phyloP scores from a whole-genome alignment of 2,888 invertebrate genomes.

The Vanessa cardui region DNA sequence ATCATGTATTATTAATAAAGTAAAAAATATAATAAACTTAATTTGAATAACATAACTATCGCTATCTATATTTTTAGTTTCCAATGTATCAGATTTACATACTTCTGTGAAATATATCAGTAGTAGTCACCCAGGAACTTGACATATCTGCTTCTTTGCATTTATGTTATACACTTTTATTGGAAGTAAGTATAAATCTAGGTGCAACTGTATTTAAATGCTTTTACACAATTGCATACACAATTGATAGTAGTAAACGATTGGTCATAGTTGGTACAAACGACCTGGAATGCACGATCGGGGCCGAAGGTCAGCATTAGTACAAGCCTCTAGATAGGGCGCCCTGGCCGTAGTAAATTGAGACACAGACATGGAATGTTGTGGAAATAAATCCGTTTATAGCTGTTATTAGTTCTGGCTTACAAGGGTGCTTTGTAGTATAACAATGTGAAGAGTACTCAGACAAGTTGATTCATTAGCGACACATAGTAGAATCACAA shows the following conservation, averaged over 20 bases:
- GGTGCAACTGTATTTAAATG: constrained; percentile 17
- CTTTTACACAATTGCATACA: constrained; percentile 47
- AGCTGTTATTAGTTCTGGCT: constrained; percentile 40
- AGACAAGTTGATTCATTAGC: not conserved
- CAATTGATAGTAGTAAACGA: constrained; percentile 67
- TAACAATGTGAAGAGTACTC: not conserved
- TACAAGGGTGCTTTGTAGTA: constrained; percentile 32
- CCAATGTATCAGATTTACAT: not conserved
- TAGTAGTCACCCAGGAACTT: too few species aligned
- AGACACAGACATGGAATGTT: constrained; percentile 42
- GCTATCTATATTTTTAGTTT: not conserved
- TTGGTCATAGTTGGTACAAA: constrained; percentile 63
- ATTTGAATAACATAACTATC: not conserved
- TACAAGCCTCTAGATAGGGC: constrained; percentile 49
- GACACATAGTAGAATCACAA: not conserved
- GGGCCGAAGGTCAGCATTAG: constrained; percentile 59
- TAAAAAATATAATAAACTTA: not conserved
- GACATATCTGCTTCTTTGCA: too few species aligned
- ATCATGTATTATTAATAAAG: constrained; percentile 21
- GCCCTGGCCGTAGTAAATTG: constrained; percentile 43
- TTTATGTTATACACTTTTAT: not conserved
- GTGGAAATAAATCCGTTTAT: constrained; percentile 43
- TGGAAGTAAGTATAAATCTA: constrained; percentile 6
- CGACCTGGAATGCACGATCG: constrained; percentile 59
- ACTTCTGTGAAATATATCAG: not conserved